phyloP scores from a whole-genome alignment of 2,113 vertebrate genomes.

The Muntiacus reevesi region DNA sequence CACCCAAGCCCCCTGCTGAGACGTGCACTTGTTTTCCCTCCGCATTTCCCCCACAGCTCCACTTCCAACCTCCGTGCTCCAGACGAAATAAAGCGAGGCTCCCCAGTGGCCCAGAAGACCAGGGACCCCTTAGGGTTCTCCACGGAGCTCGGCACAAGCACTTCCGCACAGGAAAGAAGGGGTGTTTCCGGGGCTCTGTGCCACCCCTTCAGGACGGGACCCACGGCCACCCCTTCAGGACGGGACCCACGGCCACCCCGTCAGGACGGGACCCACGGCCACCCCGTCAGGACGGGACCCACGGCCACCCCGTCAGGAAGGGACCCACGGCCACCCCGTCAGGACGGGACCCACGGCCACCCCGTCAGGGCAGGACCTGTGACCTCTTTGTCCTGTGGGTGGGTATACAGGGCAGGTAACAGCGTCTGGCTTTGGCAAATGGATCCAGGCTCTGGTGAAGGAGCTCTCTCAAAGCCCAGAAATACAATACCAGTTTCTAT shows the following conservation, averaged over 20 bases:
- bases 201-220: accelerated
- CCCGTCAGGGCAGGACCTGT: neutral
- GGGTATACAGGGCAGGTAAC: neutral
- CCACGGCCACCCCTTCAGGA: neutral
- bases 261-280: accelerated
- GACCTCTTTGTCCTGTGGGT: neutral
- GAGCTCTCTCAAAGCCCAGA: too few species aligned
- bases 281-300: accelerated
- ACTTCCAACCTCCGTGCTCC: accelerated
- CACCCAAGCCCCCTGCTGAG: accelerated
- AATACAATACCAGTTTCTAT: accelerated
- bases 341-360: accelerated
- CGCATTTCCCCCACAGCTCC: accelerated
- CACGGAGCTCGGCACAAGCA: accelerated
- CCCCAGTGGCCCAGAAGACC: accelerated
- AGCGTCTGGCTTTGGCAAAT: accelerated
- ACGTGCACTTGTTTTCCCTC: accelerated
- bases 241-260: accelerated
- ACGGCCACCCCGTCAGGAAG: accelerated
- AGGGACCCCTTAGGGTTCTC: accelerated
- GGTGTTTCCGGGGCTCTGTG: accelerated
- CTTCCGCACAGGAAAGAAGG: accelerated
- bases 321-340: accelerated
- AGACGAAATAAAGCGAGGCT: accelerated
- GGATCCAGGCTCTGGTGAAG: accelerated